Evolutionary conservation across 2,113 vertebrate genomes (phyloP).

Genomic region (Fulica atra): DNA sequence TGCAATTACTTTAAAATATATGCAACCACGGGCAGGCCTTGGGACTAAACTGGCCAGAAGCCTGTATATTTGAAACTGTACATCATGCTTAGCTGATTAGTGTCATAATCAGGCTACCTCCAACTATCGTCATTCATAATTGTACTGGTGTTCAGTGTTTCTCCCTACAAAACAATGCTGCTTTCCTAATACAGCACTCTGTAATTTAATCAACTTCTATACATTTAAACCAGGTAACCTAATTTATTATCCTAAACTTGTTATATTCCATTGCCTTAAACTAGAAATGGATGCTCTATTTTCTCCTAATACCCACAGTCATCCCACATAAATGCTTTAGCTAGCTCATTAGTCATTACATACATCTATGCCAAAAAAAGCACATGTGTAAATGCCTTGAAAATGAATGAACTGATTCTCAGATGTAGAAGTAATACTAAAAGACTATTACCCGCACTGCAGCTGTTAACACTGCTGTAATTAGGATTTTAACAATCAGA

Average conservation of each 20-base stretch:
- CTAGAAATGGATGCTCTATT: background rate
- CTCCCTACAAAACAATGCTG: background rate
- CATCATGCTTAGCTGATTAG: background rate
- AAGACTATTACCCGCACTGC: background rate
- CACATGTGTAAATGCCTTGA: background rate
- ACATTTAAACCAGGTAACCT: background rate
- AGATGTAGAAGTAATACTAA: constrained; percentile 12
- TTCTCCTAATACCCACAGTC: background rate
- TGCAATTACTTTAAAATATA: background rate
- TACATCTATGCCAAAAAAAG: background rate
- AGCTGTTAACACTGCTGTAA: constrained; percentile 43
- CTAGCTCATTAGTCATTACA: background rate
- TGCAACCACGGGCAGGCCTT: background rate
- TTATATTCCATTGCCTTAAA: background rate
- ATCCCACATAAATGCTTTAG: background rate
- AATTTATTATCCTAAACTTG: background rate
- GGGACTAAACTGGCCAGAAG: background rate
- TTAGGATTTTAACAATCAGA: constrained; percentile 41
- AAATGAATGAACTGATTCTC: constrained; percentile 9
- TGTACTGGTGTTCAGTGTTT: background rate
- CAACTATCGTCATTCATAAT: background rate
- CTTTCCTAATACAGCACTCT: background rate
- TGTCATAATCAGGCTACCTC: background rate
- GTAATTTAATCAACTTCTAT: background rate
- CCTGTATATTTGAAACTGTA: background rate